Evolutionary conservation across 2,888 invertebrate genomes (phyloP), one percentile per base, ranked within the genome.

Genomic region (Drosophila testacea): DNA sequence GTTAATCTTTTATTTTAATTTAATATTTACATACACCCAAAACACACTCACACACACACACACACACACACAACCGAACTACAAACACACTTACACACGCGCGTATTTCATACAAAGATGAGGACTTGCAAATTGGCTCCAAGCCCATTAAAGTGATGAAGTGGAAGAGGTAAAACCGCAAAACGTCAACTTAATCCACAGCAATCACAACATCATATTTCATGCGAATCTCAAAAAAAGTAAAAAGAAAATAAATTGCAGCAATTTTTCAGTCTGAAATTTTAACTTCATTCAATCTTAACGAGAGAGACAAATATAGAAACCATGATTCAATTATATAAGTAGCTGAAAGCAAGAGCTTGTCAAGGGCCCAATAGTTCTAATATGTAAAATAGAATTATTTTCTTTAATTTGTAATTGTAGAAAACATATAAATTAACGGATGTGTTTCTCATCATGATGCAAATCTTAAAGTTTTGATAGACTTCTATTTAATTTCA

Each of bases 81-180:
- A 55, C 48, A 50, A 22, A 69, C 39, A 52, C 5, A 69, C 56
- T 55, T 39, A 46, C 28, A 55, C 41, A 47, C 36, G 44, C 38
- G 57, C 38, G 46, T 38, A 63, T 70, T 46, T 56, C 22, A 69
- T 52, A 70, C 56, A 79, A 88, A 88, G 90, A 91, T 81, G 91
- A 91, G 73, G 91, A 91, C 80, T 83, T 91, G 80, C 86, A 84
- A 76, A 91, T 91, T 76, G 91, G 90, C 74, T 82, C 87, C 47
- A 91, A 91, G 80, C 81, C 91, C 73, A 81, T 91, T 66, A 91
- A 85, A 84, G 83, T 91, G 76, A 84, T 90, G 74, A 91, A 91
- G 79, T 91, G 91, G 82, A 91, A 91, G 81, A 91, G 91, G 91
- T 91, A 91, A 91, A 73, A 34, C 9, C 46, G 42, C 52, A 44